Evolutionary conservation across 2,888 invertebrate species (phyloP).

Genomic region (Lochmaea capreae): DNA sequence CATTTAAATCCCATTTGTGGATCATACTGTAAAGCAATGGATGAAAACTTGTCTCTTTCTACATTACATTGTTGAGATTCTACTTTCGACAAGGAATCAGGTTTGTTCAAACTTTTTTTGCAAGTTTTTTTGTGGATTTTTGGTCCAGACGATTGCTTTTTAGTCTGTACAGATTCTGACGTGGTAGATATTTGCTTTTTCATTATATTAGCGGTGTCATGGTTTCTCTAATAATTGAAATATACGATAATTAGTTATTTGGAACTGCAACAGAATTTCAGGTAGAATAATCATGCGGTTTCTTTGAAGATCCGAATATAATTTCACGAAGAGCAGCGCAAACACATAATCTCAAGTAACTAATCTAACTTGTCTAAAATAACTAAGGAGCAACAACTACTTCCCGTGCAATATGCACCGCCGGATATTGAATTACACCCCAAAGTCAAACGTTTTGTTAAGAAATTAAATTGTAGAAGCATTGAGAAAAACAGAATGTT

Average conservation of each 20-base stretch:
- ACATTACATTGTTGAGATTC: not conserved
- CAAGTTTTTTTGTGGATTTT: conserved; percentile 38
- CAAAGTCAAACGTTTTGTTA: too few relatives aligned
- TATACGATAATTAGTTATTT: not conserved
- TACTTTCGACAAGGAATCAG: conserved; percentile 17
- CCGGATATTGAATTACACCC: too few relatives aligned
- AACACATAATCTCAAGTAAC: too few relatives aligned
- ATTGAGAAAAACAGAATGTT: too few relatives aligned
- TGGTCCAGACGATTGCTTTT: conserved; percentile 32
- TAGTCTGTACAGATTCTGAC: conserved; percentile 13
- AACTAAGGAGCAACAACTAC: too few relatives aligned
- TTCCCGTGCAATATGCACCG: too few relatives aligned
- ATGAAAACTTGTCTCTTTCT: conserved; percentile 18
- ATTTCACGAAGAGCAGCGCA: too few relatives aligned
- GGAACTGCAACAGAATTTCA: too few relatives aligned
- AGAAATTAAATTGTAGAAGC: too few relatives aligned
- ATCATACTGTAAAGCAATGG: conserved; percentile 18
- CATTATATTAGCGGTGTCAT: conserved; percentile 1
- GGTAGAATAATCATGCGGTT: too few relatives aligned
- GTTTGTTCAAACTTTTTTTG: conserved; percentile 29
- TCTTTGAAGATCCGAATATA: too few relatives aligned
- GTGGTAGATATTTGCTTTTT: conserved; percentile 22
- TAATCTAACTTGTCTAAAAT: too few relatives aligned
- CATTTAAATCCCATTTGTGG: conserved; percentile 44
- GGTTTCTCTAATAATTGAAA: conserved; percentile 9